Conservation (phyloP, 2,888 invertebrate species). For the Tetropium fuscum region DNA sequence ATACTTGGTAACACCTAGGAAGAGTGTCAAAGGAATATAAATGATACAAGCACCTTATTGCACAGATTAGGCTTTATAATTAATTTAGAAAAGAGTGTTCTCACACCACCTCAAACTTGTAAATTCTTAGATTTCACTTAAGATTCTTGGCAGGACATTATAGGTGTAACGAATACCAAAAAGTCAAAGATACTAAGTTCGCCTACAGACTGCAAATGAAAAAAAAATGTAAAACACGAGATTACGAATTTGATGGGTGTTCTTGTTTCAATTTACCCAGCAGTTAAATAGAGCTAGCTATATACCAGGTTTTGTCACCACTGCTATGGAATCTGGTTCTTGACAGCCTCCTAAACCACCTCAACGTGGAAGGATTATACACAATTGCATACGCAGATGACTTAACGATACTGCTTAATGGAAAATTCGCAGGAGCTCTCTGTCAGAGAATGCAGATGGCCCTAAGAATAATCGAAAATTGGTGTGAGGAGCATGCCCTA, state of each 20-base stretch:
- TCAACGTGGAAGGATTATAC: too few relatives aligned
- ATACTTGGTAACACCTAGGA: slow-evolving; percentile 4
- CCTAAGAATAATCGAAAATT: too few relatives aligned
- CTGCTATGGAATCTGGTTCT: too few relatives aligned
- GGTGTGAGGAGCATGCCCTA: too few relatives aligned
- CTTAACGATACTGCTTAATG: too few relatives aligned
- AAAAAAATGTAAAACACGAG: slow-evolving; percentile 11
- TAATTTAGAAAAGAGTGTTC: slow-evolving; percentile 36
- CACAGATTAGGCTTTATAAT: slow-evolving; percentile 40
- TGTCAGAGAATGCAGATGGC: too few relatives aligned
- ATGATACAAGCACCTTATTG: slow-evolving; percentile 19
- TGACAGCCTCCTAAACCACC: too few relatives aligned
- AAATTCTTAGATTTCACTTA: slow-evolving; percentile 38
- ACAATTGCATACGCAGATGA: too few relatives aligned
- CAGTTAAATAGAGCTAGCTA: slow-evolving; percentile 7
- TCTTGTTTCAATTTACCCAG: slow-evolving; percentile 32
- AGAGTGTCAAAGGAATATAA: slow-evolving; percentile 30
- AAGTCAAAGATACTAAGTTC: background rate
- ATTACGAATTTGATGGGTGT: slow-evolving; percentile 28
- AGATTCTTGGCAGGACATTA: slow-evolving; percentile 17
- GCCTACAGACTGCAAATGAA: background rate
- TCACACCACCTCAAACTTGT: slow-evolving; percentile 19
- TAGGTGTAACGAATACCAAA: background rate
- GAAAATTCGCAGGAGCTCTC: too few relatives aligned
- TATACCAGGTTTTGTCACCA: too few relatives aligned